Conservation (phyloP, 2,113 vertebrate genomes). For the Gila orcuttii region DNA sequence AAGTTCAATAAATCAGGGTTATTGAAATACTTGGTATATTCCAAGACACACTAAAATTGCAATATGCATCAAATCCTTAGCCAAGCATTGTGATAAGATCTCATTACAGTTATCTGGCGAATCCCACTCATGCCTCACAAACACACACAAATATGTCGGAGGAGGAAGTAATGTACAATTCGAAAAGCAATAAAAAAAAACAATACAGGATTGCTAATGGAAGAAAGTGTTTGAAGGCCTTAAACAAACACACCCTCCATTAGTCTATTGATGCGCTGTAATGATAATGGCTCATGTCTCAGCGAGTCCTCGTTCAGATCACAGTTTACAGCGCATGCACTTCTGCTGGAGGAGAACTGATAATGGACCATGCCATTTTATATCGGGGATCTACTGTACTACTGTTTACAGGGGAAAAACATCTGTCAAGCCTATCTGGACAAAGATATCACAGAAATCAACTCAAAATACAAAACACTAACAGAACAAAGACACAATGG, state of each 20-base stretch:
- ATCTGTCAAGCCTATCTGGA: neutral
- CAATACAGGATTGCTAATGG: slow-evolving; percentile 9
- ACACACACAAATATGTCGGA: neutral
- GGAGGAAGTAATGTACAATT: neutral
- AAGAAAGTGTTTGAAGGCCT: slow-evolving; percentile 12
- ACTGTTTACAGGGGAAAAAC: neutral
- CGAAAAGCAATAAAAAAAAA: neutral
- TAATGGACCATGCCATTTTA: neutral
- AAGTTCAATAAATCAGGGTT: neutral
- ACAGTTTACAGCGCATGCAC: neutral
- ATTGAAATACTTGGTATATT: neutral
- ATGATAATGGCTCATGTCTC: slow-evolving; percentile 1
- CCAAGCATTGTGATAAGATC: neutral
- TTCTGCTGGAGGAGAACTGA: neutral
- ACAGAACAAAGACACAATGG: neutral
- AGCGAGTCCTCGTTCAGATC: neutral
- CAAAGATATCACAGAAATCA: neutral
- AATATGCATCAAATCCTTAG: neutral
- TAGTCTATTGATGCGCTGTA: slow-evolving; percentile 6
- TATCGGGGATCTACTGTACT: neutral
- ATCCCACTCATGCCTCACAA: neutral
- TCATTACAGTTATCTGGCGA: neutral
- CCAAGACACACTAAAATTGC: neutral
- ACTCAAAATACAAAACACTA: neutral
- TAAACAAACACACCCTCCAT: slow-evolving; percentile 22